Conservation (phyloP, 2,113 vertebrate species). For the Dicentrarchus labrax region DNA sequence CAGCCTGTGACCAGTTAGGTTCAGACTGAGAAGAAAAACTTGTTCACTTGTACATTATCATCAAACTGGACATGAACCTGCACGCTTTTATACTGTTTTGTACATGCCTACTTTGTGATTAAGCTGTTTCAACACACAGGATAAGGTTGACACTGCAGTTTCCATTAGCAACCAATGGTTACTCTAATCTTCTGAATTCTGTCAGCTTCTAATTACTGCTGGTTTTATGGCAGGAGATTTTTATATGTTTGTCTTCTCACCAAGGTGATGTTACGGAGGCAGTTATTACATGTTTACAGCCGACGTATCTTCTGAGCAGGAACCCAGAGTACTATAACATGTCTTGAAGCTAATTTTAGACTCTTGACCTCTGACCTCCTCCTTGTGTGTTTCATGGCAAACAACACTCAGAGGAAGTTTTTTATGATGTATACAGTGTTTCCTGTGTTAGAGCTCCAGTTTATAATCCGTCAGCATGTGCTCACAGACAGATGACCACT, state of each 20-base stretch:
- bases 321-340: neutral
- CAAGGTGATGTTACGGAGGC: neutral
- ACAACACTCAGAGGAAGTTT: conserved; percentile 31
- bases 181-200: neutral
- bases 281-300: conserved; percentile 3
- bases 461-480: conserved; percentile 6
- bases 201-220: neutral
- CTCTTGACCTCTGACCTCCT: neutral
- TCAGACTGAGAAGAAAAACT: neutral
- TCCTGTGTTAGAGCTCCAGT: conserved; percentile 12
- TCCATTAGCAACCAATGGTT: conserved; percentile 10
- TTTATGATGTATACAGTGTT: conserved; percentile 20
- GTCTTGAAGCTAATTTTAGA: conserved; percentile 2
- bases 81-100: conserved; percentile 1
- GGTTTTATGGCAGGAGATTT: conserved; percentile 4
- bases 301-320: neutral
- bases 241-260: neutral
- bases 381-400: neutral
- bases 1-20: neutral
- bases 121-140: neutral
- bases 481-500: neutral
- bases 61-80: neutral
- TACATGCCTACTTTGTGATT: neutral
- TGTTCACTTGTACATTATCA: neutral
- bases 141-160: conserved; percentile 20